Evolutionary conservation across 2,888 invertebrate genomes (phyloP).

Genomic region (Bedellia somnulentella): DNA sequence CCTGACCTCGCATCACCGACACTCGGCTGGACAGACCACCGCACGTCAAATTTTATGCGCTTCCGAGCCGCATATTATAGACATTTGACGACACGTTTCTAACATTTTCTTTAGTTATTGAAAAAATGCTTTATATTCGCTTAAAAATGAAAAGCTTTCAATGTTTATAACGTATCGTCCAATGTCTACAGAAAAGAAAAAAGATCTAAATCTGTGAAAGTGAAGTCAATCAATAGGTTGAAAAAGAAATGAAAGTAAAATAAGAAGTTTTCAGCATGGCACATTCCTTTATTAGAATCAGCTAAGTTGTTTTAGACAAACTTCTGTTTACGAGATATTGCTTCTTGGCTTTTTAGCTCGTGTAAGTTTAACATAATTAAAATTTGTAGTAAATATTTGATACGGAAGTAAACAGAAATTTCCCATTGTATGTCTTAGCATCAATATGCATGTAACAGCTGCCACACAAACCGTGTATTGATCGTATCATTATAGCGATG

Average conservation of each 20-base stretch:
- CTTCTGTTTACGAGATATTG: constrained; percentile 38
- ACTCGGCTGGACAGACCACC: constrained; percentile 81
- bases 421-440: constrained; percentile 24
- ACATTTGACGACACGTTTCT: constrained; percentile 26
- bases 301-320: constrained; percentile 38
- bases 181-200: background rate
- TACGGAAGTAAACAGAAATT: constrained; percentile 40
- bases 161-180: no score
- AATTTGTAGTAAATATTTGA: constrained; percentile 2
- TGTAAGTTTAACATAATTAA: no score
- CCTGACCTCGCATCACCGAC: constrained; percentile 97
- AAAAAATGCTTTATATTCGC: background rate
- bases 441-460: constrained; percentile 50
- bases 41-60: constrained; percentile 29
- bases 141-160: no score
- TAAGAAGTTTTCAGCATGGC: constrained; percentile 56
- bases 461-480: constrained; percentile 47
- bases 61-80: constrained; percentile 18
- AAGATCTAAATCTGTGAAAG: constrained; percentile 37
- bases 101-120: background rate
- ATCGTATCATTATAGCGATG: constrained; percentile 20
- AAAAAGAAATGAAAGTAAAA: constrained; percentile 46
- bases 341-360: no score
- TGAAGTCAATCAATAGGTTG: constrained; percentile 31
- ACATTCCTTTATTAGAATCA: constrained; percentile 55